phyloP scores from a whole-genome alignment of 2,113 vertebrate genomes.

The Psettodes erumei region DNA sequence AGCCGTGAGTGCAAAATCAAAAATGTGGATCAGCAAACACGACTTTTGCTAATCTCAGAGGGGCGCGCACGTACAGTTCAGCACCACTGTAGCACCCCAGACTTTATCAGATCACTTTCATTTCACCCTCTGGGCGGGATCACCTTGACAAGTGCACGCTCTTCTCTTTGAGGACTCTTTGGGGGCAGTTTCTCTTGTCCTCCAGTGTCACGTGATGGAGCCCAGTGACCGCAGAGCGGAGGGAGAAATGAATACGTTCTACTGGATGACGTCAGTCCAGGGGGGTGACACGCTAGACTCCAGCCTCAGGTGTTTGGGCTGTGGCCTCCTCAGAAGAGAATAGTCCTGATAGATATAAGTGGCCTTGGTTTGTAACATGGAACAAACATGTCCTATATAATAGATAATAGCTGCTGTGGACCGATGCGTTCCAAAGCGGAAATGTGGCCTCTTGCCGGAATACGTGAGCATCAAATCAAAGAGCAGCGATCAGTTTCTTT shows the following conservation, averaged over 20 bases:
- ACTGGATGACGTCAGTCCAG: conserved; percentile 21
- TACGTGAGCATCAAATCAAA: background rate
- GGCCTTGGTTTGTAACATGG: conserved; percentile 21
- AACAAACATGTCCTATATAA: conserved; percentile 16
- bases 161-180: conserved; percentile 25
- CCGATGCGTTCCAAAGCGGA: background rate
- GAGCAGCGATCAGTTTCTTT: background rate
- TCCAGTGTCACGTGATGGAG: conserved; percentile 77
- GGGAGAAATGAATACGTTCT: conserved; percentile 4
- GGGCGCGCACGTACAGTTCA: conserved; percentile 24
- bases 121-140: conserved; percentile 39
- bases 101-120: conserved; percentile 27
- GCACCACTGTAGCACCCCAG: conserved; percentile 14
- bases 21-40: conserved; percentile 47
- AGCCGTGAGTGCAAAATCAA: conserved; percentile 17
- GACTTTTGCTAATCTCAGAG: conserved; percentile 37
- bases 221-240: conserved; percentile 12
- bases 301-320: conserved; percentile 89
- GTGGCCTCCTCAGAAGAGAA: conserved; percentile 58
- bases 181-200: conserved; percentile 68
- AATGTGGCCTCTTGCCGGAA: background rate
- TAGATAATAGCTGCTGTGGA: conserved; percentile 77
- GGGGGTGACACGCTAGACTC: conserved; percentile 43
- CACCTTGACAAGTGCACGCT: conserved; percentile 89
- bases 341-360: conserved; percentile 2